A percentile compares a stretch with the other conserved stretches of the same genome.
These are phyloP conservation scores for Paelopatides confundens DNA, from an alignment of 53 echinoderm and acorn worm genomes.

Conservation along the genomic window DNA sequence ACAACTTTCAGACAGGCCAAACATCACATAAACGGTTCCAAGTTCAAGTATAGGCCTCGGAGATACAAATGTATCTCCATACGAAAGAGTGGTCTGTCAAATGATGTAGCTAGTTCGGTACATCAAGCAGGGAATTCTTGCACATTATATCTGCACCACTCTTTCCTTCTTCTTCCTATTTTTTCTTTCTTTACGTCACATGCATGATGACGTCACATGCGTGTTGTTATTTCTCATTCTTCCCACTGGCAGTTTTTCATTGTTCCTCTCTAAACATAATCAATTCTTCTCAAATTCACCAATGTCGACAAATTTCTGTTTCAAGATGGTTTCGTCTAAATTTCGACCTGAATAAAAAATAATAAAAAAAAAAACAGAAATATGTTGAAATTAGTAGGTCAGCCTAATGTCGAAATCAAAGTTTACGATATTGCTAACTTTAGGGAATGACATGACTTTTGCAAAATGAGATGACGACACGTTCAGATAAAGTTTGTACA, in stretches of 20 bases:
- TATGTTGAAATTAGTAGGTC: no score
- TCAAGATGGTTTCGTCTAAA: constrained; percentile 1
- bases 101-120: no score
- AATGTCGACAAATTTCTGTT: constrained; percentile 2
- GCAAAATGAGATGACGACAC: neutral
- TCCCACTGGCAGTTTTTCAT: neutral
- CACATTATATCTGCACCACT: neutral
- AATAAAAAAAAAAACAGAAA: neutral
- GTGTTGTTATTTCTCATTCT: neutral
- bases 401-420: no score
- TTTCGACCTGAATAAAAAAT: constrained; percentile 13
- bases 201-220: neutral
- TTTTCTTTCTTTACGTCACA: neutral
- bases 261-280: no score
- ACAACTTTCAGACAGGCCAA: no score
- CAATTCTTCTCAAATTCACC: neutral
- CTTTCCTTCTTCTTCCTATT: neutral
- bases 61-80: no score
- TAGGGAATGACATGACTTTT: neutral
- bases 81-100: no score
- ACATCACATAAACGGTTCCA: no score
- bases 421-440: no score
- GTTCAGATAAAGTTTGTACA: neutral
- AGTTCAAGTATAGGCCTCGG: no score
- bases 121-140: neutral